A percentile compares a stretch with the other conserved stretches of the same genome.
These are phyloP conservation scores for Thalassophryne amazonica DNA, from an alignment of 2,797 vertebrate genomes.

Conservation along the genomic window DNA sequence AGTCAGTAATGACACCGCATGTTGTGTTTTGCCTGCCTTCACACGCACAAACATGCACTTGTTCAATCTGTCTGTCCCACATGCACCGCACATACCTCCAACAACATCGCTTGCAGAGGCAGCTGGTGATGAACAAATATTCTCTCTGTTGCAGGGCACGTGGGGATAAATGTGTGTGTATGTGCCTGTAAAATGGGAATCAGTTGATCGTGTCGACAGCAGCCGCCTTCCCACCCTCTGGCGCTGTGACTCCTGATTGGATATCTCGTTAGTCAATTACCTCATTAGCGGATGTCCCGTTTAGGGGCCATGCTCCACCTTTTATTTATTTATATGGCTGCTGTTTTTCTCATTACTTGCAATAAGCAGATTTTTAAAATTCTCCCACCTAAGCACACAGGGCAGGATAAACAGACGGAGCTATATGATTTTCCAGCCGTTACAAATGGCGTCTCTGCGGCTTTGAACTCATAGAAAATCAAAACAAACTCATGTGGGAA, in stretches of 20 bases:
- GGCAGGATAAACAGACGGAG: no score
- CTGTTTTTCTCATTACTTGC: conserved; percentile 5
- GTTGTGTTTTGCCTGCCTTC: conserved; percentile 28
- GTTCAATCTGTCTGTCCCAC: conserved; percentile 39
- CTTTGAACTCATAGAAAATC: no score
- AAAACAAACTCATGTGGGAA: no score
- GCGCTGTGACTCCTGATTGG: conserved; percentile 55
- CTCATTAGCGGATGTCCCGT: conserved; percentile 51
- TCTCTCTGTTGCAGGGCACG: conserved; percentile 34
- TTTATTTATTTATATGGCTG: conserved; percentile 24
- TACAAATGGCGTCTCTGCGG: no score
- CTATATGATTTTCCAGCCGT: no score
- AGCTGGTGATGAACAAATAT: conserved; percentile 68
- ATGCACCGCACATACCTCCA: conserved; percentile 27
- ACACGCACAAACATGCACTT: conserved; percentile 14
- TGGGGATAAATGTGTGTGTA: conserved; percentile 24
- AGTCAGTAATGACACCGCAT: conserved; percentile 47
- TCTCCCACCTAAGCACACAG: no score
- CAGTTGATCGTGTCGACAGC: conserved; percentile 41
- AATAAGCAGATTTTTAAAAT: conserved; percentile 14
- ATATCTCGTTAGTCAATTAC: conserved; percentile 65
- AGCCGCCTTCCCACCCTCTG: conserved; percentile 50
- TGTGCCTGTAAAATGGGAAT: conserved; percentile 32
- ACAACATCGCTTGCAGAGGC: conserved; percentile 35
- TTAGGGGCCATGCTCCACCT: conserved; percentile 15